phyloP scores from a whole-genome alignment of 2,113 vertebrate genomes.

The Todiramphus chloris region DNA sequence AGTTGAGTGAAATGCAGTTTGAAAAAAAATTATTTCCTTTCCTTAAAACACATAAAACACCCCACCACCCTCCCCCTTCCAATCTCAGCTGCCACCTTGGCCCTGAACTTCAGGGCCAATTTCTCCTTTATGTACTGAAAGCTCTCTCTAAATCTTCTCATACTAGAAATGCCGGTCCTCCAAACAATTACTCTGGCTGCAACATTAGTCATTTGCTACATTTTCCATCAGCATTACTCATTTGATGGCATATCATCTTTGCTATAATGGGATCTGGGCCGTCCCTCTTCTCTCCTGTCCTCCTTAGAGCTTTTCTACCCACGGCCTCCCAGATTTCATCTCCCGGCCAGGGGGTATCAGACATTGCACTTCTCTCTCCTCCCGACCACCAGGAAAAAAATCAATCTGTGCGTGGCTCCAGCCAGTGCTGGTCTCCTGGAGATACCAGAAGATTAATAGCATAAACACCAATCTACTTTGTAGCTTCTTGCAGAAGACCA shows the following conservation, averaged over 20 bases:
- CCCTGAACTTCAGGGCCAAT: slow-evolving; percentile 23
- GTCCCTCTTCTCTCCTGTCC: neutral
- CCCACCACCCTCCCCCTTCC: neutral
- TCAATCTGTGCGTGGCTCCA: neutral
- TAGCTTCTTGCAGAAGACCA: neutral
- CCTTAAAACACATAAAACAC: neutral
- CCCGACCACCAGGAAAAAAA: neutral
- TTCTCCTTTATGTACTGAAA: slow-evolving; percentile 54
- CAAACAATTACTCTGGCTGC: slow-evolving; percentile 33
- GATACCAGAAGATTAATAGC: neutral
- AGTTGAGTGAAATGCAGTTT: neutral
- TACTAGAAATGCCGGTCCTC: neutral
- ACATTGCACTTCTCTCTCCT: neutral
- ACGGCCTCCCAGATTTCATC: neutral
- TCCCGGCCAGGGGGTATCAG: neutral
- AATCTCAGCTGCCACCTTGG: neutral
- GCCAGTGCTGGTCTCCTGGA: neutral
- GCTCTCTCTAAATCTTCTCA: slow-evolving; percentile 39
- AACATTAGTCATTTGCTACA: neutral
- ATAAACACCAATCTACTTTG: neutral
- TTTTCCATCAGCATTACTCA: slow-evolving; percentile 18
- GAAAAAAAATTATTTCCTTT: neutral
- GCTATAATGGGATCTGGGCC: neutral
- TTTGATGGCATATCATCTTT: neutral
- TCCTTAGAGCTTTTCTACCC: neutral